Evolutionary conservation across 2,113 vertebrate genomes (phyloP).

Genomic region (Galeopterus variegatus): DNA sequence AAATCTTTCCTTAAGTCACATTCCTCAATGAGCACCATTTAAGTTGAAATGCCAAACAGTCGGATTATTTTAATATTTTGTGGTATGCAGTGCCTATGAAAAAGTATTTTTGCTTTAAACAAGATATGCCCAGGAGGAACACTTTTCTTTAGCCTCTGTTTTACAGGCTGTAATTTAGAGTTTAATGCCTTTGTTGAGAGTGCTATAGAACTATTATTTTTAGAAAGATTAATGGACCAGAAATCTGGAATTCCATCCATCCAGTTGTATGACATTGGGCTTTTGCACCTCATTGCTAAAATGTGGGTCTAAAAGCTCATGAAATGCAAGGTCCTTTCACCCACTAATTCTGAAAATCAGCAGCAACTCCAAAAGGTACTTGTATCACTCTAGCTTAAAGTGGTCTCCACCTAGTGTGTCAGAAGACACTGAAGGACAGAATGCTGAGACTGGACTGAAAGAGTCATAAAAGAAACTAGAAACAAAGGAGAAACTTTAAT

Average conservation of each 20-base stretch:
- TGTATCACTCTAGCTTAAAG: not conserved
- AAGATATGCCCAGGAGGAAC: not conserved
- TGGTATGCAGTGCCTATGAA: not conserved
- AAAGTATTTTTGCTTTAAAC: constrained; percentile 59
- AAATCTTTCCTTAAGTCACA: constrained; percentile 8
- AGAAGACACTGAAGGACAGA: not conserved
- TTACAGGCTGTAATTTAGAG: not conserved
- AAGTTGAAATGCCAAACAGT: constrained; percentile 16
- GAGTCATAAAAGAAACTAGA: not conserved
- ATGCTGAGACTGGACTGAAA: not conserved
- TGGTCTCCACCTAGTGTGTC: not conserved
- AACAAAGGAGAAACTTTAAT: not conserved
- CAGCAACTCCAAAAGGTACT: not conserved
- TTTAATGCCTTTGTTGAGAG: not conserved
- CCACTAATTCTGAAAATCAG: not conserved
- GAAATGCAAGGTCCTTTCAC: not conserved
- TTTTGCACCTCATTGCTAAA: not conserved
- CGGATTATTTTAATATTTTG: constrained; percentile 46
- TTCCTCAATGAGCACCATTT: constrained; percentile 2
- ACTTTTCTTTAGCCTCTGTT: not conserved
- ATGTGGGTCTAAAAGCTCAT: not conserved
- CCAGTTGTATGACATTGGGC: not conserved
- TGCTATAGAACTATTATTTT: not conserved
- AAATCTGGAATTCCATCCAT: not conserved
- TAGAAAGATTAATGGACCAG: not conserved